These are phyloP conservation scores for Morone chrysops DNA, from an alignment of 2,113 vertebrate species.

Conservation along the genomic window DNA sequence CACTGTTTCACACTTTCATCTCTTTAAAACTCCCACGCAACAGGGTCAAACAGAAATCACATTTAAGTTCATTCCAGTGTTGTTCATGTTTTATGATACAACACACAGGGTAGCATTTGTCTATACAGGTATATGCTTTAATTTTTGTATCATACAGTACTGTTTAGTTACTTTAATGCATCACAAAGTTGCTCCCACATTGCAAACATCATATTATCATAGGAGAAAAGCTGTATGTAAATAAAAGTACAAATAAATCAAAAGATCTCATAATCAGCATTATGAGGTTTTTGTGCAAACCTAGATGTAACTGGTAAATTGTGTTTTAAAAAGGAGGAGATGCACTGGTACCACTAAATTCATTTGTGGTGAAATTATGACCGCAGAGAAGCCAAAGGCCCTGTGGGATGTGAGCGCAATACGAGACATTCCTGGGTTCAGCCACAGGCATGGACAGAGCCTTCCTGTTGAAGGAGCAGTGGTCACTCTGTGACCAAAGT, in stretches of 20 bases:
- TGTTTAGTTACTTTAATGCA: not conserved
- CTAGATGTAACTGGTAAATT: slow-evolving; percentile 9
- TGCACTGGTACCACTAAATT: slow-evolving; percentile 29
- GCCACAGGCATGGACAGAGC: slow-evolving; percentile 68
- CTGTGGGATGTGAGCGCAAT: slow-evolving; percentile 30
- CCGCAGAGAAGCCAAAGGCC: slow-evolving; percentile 49
- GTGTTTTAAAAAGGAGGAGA: slow-evolving; percentile 38
- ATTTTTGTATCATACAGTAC: not conserved
- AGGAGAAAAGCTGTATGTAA: not conserved
- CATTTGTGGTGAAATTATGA: slow-evolving; percentile 58
- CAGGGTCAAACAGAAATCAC: slow-evolving; percentile 62
- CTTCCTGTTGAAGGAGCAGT: slow-evolving; percentile 49
- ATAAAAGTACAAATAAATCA: no score
- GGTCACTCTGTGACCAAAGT: slow-evolving; percentile 62
- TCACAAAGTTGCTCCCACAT: no score
- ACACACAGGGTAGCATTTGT: not conserved
- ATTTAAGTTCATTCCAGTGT: slow-evolving; percentile 15
- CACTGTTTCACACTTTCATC: slow-evolving; percentile 46
- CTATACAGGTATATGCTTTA: not conserved
- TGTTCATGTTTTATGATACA: not conserved
- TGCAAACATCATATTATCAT: not conserved
- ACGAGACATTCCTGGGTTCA: slow-evolving; percentile 66
- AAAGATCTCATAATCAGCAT: not conserved
- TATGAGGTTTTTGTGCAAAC: not conserved
- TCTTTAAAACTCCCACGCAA: slow-evolving; percentile 31